Evolutionary conservation across 2,888 invertebrate species (phyloP).

Genomic region (Camponotus fellah): DNA sequence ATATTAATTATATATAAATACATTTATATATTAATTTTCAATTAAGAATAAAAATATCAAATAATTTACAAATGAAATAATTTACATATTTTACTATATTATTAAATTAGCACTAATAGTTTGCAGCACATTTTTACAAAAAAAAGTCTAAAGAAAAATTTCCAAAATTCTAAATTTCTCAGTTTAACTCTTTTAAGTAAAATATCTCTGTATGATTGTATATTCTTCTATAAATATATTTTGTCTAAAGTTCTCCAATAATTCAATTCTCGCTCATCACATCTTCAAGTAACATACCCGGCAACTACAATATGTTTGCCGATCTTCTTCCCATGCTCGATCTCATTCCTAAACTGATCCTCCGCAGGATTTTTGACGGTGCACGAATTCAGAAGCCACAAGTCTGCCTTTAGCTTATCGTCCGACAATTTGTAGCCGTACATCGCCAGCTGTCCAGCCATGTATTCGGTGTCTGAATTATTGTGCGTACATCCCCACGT

Average conservation of each 20-base stretch:
- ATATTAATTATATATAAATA: no score
- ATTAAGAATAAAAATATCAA: constrained; percentile 11
- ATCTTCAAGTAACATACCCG: constrained; percentile 86
- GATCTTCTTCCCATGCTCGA: constrained; percentile 90
- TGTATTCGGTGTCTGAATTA: constrained; percentile 99
- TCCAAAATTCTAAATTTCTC: background rate
- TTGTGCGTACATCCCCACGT: constrained; percentile 99
- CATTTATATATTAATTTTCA: constrained; percentile 3
- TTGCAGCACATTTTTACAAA: background rate
- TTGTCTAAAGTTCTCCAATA: background rate
- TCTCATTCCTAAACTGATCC: constrained; percentile 97
- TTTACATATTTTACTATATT: background rate
- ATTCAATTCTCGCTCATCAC: background rate
- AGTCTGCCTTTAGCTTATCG: constrained; percentile 93
- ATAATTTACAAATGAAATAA: background rate
- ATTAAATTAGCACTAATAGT: background rate
- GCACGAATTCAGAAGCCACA: constrained; percentile 99
- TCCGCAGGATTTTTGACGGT: constrained; percentile 99
- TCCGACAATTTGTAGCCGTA: constrained; percentile 95
- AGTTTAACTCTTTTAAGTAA: background rate
- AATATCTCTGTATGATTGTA: background rate
- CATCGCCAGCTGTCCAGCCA: constrained; percentile 97
- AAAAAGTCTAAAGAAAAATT: background rate
- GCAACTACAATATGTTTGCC: constrained; percentile 97
- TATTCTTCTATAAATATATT: background rate